phyloP scores from a whole-genome alignment of 2,797 vertebrate species.

The Agapornis canus region DNA sequence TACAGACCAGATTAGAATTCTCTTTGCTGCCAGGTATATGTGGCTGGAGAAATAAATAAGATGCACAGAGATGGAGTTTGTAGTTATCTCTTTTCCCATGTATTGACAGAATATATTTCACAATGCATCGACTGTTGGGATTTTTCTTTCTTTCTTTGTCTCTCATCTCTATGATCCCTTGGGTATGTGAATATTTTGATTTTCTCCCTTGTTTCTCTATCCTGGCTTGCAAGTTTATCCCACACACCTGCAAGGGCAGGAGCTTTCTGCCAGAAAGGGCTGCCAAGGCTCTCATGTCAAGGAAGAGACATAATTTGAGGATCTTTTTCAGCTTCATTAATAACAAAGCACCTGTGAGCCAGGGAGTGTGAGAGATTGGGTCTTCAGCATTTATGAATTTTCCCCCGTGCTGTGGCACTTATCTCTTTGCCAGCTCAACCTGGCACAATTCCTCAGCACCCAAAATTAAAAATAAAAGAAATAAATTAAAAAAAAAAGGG shows the following conservation, averaged over 20 bases:
- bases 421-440: slow-evolving; percentile 44
- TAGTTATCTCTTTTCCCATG: slow-evolving; percentile 3
- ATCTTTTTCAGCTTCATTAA: slow-evolving; percentile 71
- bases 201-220: not conserved
- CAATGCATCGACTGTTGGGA: not conserved
- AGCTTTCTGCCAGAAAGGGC: slow-evolving; percentile 38
- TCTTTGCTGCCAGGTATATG: slow-evolving; percentile 14
- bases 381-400: slow-evolving; percentile 67
- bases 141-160: not conserved
- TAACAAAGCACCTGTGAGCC: slow-evolving; percentile 66
- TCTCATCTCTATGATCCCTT: not conserved
- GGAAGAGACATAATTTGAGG: slow-evolving; percentile 50
- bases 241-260: slow-evolving; percentile 52
- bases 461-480: not conserved
- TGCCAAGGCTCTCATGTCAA: slow-evolving; percentile 56
- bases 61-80: slow-evolving; percentile 3
- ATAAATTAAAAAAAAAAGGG: not conserved
- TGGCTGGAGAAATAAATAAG: slow-evolving; percentile 38
- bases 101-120: slow-evolving; percentile 39
- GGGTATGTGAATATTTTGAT: slow-evolving; percentile 9
- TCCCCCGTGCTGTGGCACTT: slow-evolving; percentile 53
- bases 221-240: slow-evolving; percentile 37
- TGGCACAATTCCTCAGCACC: slow-evolving; percentile 44
- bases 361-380: slow-evolving; percentile 50
- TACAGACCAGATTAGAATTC: slow-evolving; percentile 27